Base-by-base conservation (phyloP, 2,113 vertebrate genomes). In the Prunella fulvescens region DNA sequence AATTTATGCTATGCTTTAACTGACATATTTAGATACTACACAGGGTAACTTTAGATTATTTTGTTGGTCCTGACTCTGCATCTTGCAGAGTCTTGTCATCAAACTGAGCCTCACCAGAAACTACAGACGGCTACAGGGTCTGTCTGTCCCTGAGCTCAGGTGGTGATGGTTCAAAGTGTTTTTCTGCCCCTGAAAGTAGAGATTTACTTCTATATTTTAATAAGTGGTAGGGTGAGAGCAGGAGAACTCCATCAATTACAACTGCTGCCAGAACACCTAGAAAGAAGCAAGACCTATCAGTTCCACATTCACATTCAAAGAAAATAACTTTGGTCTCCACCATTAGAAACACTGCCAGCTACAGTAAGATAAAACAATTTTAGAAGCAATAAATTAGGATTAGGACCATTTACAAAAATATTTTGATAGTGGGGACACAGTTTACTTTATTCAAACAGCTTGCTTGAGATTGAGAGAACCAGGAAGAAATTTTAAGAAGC, bases 331-430 rank as follows among this genome's bases (percentile, higher is more conserved):
- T 7, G 4, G 33, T 28, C 67, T 45, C 72, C 35, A 16, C 19
- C 19, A 37, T 48, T 65, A 89, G 64, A 87, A 96, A 94, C 69
- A 78, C 64, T 84, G 61, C 70, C 91, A 90, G 79, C 88, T 86
- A 84, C 0, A 1, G 93, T 81, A 96, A 93, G 76, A 60, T 57
- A 61, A 97, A 96, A 97, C 74, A 91, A 97, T 94, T 96, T 97
- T 85, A 97, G 94, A 97, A 96, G 93, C 82, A 95, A 97, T 96
- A 97, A 97, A 98, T 97, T 95, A 96, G 90, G 78, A 95, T 96
- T 87, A 92, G 81, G 71, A 88, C n/a, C 10, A 2, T 97, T 97
- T 96, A 95, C 65, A 87, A 90, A 98, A 97, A 97, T 97, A 97
- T 97, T 97, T 98, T 97, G 82, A 93, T 97, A 95, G 61, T 64